Base-by-base conservation (phyloP, 2,113 vertebrate species). In the Xenus cinereus region DNA sequence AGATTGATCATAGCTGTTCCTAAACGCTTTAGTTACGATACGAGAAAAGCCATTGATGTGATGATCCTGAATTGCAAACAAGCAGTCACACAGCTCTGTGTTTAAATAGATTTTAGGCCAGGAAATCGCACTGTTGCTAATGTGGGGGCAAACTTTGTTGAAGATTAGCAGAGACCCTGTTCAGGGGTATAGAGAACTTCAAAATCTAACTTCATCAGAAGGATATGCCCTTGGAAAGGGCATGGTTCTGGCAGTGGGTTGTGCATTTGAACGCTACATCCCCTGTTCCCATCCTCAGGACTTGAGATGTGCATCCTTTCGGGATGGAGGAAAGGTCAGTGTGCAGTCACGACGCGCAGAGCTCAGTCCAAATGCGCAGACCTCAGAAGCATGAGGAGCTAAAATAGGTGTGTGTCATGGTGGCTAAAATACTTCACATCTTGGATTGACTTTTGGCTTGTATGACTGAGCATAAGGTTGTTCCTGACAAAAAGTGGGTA, bases 61-160 rank as follows among this genome's bases (percentile, higher is more conserved):
- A 37, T 13, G 22, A 67, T 64, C n/a, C 26, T 74, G 68, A 84
- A 54, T 87, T 89, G 50, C 56, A 71, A 78, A 66, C 41, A 37
- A 57, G n/a, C 59, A 77, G 24, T 50, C 32, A 28, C 33, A 26
- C 30, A 87, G 28, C 56, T 93, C 50, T 50, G 16, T 13, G 3
- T 30, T 87, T 80, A 43, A 77, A 39, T 21, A 33, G 33, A 7
- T 51, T 69, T 81, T 14, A 54, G 33, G 26, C 39, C 46, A 53
- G 30, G 14, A 73, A 75, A 22, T 51, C 0, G 0, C 5, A 0
- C 24, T 51, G 14, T 51, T 79, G 24, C 30, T 46, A 33, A 0
- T 0, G 0, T 10, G 32, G 53, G 57, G 63, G 30, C 22, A 57
- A 76, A 60, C 11, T 17, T 74, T 23, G 35, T 16, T 59, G 69